These are phyloP conservation scores for Catagonus wagneri DNA, from an alignment of 2,113 vertebrate species.

Conservation along the genomic window DNA sequence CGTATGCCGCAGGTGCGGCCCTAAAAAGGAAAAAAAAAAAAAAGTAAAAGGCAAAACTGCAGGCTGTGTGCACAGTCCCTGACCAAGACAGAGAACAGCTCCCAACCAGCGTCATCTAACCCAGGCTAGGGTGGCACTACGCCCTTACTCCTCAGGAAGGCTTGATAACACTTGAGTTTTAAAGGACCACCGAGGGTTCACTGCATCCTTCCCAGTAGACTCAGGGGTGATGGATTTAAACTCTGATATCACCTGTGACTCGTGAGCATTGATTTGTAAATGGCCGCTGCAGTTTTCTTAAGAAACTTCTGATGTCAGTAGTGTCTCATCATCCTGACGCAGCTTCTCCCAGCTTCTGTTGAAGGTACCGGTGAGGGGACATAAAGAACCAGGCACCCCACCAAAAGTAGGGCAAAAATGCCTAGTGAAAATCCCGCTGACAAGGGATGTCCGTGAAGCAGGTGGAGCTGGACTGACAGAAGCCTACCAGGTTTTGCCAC, in stretches of 20 bases:
- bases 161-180: fast-evolving
- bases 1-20: too few relatives aligned
- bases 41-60: background rate
- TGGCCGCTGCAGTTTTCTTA: background rate
- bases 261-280: background rate
- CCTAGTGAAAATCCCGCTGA: too few relatives aligned
- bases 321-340: background rate
- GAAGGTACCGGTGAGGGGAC: background rate
- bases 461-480: background rate
- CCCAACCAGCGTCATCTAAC: fast-evolving
- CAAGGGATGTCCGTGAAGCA: background rate
- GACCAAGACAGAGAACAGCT: fast-evolving
- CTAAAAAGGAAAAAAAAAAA: too few relatives aligned
- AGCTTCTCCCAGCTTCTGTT: background rate
- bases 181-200: background rate
- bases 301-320: background rate
- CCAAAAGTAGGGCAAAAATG: background rate
- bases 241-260: background rate
- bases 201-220: background rate
- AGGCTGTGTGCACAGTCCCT: fast-evolving
- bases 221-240: background rate
- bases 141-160: background rate
- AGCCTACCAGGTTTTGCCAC: background rate
- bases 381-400: background rate
- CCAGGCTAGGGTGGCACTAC: fast-evolving